Conservation (phyloP, 2,797 vertebrate species). For the Luscinia megarhynchos region DNA sequence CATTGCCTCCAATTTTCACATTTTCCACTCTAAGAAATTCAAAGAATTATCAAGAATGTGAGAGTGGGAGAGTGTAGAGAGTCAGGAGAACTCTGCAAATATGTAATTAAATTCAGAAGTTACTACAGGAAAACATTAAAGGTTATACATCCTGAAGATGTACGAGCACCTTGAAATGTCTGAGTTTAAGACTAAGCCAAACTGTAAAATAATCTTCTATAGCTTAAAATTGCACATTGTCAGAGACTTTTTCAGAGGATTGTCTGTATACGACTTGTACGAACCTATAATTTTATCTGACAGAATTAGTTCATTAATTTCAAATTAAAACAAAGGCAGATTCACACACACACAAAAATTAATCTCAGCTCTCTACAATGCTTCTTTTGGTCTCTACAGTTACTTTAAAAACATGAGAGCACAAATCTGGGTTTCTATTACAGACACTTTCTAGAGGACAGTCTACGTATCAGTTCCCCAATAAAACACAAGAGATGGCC, state of each 20-base stretch:
- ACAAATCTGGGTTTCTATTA: background rate
- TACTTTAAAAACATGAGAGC: background rate
- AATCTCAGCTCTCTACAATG: background rate
- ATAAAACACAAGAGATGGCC: background rate
- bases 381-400: background rate
- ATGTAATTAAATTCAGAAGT: background rate
- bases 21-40: background rate
- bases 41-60: background rate
- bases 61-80: background rate
- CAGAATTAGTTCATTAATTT: conserved; percentile 30
- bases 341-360: background rate
- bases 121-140: background rate
- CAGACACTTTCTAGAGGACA: background rate
- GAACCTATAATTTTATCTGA: conserved; percentile 31
- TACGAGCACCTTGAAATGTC: background rate
- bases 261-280: background rate
- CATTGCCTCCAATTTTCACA: background rate
- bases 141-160: background rate
- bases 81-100: background rate
- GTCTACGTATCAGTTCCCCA: fast-evolving
- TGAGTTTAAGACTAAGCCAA: background rate
- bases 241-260: background rate
- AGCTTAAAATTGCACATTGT: background rate
- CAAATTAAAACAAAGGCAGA: conserved; percentile 18
- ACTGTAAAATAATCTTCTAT: background rate